Evolutionary conservation across 1,140 invertebrate genomes (phyloP).

Genomic region (Cherax destructor): DNA sequence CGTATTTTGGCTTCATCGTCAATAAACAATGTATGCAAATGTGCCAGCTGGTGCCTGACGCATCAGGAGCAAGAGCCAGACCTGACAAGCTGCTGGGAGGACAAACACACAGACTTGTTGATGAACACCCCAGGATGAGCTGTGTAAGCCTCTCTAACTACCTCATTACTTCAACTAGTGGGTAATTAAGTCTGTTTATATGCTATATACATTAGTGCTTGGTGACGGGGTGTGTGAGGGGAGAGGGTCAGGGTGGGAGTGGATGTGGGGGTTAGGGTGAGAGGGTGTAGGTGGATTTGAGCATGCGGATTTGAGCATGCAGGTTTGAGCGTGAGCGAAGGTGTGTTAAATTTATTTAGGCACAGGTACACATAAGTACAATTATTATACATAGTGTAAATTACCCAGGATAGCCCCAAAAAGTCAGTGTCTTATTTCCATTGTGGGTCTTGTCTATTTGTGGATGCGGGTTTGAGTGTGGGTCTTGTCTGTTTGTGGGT

Average conservation of each 20-base stretch:
- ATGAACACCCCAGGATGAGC: background rate
- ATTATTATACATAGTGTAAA: too few species aligned
- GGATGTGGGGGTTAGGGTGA: too few species aligned
- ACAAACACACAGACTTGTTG: background rate
- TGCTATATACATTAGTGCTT: background rate
- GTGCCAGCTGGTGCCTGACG: background rate
- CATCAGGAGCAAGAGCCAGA: background rate
- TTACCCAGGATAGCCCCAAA: too few species aligned
- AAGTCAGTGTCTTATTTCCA: too few species aligned
- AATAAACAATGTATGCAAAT: background rate
- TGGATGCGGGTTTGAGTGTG: too few species aligned
- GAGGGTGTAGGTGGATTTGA: too few species aligned
- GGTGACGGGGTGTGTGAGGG: background rate
- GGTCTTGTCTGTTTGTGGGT: too few species aligned
- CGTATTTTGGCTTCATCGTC: background rate
- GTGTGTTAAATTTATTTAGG: too few species aligned
- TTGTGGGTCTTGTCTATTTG: too few species aligned
- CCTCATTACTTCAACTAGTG: conserved; percentile 10
- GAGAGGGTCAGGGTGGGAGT: background rate
- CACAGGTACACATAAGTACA: too few species aligned
- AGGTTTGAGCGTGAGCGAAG: too few species aligned
- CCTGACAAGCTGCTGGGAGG: background rate
- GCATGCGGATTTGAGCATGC: too few species aligned
- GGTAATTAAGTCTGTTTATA: background rate
- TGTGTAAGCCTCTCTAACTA: background rate